phyloP scores from a whole-genome alignment of 2,888 invertebrate genomes.

The Pherbina coryleti region DNA sequence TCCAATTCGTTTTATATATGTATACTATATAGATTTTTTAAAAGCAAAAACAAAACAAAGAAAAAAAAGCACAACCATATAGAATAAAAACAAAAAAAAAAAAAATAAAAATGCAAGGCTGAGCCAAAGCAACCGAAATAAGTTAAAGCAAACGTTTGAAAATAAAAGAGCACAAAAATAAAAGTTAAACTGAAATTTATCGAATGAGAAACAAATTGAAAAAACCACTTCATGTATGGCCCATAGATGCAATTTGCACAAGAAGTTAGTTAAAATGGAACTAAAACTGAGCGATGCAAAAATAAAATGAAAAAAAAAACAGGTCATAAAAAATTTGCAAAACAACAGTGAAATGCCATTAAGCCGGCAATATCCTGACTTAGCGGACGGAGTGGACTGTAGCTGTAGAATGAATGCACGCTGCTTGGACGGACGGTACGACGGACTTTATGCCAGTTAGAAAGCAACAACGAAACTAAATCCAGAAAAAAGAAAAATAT shows the following conservation, averaged over 20 bases:
- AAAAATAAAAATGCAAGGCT: too few relatives aligned
- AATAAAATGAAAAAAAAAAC: not conserved
- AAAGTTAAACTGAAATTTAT: not conserved
- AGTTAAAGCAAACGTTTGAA: too few relatives aligned
- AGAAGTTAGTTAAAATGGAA: too few relatives aligned
- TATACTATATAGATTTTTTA: too few relatives aligned
- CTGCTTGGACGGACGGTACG: not conserved
- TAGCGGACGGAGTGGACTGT: not conserved
- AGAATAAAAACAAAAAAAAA: too few relatives aligned
- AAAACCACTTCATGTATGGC: not conserved
- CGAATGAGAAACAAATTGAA: not conserved
- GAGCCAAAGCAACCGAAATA: too few relatives aligned
- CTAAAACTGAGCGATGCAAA: not conserved
- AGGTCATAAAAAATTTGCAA: not conserved
- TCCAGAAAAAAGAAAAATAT: not conserved
- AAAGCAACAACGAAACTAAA: not conserved
- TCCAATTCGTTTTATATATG: too few relatives aligned
- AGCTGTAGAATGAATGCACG: not conserved
- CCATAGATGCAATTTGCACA: slow-evolving; percentile 14
- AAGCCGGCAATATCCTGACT: slow-evolving; percentile 39
- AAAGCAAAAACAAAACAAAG: slow-evolving; percentile 3
- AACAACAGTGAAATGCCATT: slow-evolving; percentile 43
- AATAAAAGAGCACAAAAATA: not conserved
- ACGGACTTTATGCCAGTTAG: not conserved
- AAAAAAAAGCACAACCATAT: slow-evolving; percentile 1